A percentile compares a stretch with the other conserved stretches of the same genome.
Evolutionary conservation across 2,113 vertebrate species (phyloP).

Genomic region (Myiozetetes cayanensis): DNA sequence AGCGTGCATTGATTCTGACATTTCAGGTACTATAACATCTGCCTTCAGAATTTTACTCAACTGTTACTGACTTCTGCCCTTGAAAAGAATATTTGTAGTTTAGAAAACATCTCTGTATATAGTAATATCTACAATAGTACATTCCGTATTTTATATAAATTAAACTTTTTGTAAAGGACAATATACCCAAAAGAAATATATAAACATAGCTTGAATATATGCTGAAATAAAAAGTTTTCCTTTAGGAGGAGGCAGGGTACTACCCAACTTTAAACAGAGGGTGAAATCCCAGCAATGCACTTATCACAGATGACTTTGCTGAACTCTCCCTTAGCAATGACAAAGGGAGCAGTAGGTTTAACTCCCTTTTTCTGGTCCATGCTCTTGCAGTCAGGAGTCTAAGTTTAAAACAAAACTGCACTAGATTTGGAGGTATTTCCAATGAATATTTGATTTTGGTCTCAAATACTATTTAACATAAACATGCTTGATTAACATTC

Average conservation of each 20-base stretch:
- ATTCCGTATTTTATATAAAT: not conserved
- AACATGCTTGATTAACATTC: not conserved
- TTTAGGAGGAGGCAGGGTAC: not conserved
- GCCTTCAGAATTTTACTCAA: not conserved
- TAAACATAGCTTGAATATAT: not conserved
- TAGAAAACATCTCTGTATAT: not conserved
- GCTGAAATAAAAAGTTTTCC: not conserved
- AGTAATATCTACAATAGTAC: not conserved
- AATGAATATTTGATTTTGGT: not conserved
- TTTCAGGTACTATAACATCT: not conserved
- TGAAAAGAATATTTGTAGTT: not conserved
- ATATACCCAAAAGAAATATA: not conserved
- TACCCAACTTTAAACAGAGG: not conserved
- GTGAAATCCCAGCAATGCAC: not conserved
- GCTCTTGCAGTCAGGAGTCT: not conserved
- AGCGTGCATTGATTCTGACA: not conserved
- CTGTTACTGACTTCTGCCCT: not conserved
- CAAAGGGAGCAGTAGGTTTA: not conserved
- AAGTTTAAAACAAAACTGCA: not conserved
- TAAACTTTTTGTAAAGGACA: not conserved
- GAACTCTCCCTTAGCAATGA: not conserved
- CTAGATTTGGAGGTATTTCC: not conserved
- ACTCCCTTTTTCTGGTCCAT: not conserved
- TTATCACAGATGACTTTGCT: not conserved
- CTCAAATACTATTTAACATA: not conserved